A percentile compares a stretch with the other conserved stretches of the same genome.
phyloP scores from a whole-genome alignment of 2,797 vertebrate species.

The Valencia hispanica region DNA sequence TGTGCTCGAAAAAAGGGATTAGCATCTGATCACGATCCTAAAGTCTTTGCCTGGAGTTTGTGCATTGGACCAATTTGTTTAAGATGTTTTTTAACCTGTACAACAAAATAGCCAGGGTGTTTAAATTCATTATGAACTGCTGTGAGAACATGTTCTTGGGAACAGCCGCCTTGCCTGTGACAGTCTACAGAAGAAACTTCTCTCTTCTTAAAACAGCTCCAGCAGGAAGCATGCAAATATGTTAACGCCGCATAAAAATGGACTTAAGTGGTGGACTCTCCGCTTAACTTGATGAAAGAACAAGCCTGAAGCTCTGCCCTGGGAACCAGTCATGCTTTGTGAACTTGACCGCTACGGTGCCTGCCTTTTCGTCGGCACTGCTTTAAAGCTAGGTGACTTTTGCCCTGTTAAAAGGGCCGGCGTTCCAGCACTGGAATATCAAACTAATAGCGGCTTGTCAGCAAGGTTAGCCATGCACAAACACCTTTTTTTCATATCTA shows the following conservation, averaged over 20 bases:
- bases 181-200: slow-evolving; percentile 13
- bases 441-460: slow-evolving; percentile 66
- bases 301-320: slow-evolving; percentile 55
- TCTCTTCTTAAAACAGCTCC: slow-evolving; percentile 29
- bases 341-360: slow-evolving; percentile 60
- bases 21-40: slow-evolving; percentile 58
- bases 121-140: slow-evolving; percentile 55
- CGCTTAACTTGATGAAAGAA: slow-evolving; percentile 61
- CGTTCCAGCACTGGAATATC: slow-evolving; percentile 65
- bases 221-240: slow-evolving; percentile 60
- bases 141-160: slow-evolving; percentile 62
- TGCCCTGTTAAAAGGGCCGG: slow-evolving; percentile 44
- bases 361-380: slow-evolving; percentile 49
- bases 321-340: slow-evolving; percentile 63
- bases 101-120: slow-evolving; percentile 56
- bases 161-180: neutral
- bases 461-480: slow-evolving; percentile 40
- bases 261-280: slow-evolving; percentile 53
- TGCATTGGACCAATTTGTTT: slow-evolving; percentile 70
- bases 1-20: slow-evolving; percentile 71
- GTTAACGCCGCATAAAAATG: slow-evolving; percentile 60
- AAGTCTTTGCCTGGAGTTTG: slow-evolving; percentile 73
- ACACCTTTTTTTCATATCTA: slow-evolving; percentile 77
- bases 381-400: slow-evolving; percentile 58
- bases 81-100: slow-evolving; percentile 56